These are phyloP conservation scores for Tanypteryx hageni DNA, from an alignment of 2,888 invertebrate species.

Conservation along the genomic window DNA sequence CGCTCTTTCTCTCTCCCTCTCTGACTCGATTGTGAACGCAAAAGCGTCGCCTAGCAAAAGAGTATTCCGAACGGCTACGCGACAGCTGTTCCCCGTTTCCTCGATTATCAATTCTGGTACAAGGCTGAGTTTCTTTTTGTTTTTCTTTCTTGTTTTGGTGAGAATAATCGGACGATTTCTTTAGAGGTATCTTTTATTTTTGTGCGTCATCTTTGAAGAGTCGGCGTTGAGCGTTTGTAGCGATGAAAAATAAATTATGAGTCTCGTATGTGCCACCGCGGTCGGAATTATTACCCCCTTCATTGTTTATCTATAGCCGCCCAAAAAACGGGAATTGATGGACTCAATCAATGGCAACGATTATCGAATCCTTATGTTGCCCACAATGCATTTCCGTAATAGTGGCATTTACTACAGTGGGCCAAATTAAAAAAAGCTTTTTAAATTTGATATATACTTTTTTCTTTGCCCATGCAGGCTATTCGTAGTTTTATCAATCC, in stretches of 20 bases:
- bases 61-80: background rate
- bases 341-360: too few species aligned
- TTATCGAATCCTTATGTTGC: too few species aligned
- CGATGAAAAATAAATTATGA: background rate
- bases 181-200: background rate
- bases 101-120: conserved; percentile 29
- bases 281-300: background rate
- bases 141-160: background rate
- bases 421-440: too few species aligned
- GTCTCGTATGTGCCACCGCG: background rate
- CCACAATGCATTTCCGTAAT: too few species aligned
- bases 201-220: background rate
- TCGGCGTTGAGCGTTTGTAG: background rate
- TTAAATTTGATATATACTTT: too few species aligned
- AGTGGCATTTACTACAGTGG: too few species aligned
- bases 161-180: background rate
- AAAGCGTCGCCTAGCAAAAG: background rate
- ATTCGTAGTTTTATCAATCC: too few species aligned
- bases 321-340: too few species aligned
- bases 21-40: background rate
- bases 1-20: background rate
- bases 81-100: background rate
- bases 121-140: background rate
- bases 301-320: too few species aligned
- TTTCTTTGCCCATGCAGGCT: too few species aligned